Percentiles rank a stretch among this genome's conserved stretches.
These are phyloP conservation scores for Austrofundulus limnaeus DNA, from an alignment of 2,113 vertebrate genomes.

Conservation along the genomic window DNA sequence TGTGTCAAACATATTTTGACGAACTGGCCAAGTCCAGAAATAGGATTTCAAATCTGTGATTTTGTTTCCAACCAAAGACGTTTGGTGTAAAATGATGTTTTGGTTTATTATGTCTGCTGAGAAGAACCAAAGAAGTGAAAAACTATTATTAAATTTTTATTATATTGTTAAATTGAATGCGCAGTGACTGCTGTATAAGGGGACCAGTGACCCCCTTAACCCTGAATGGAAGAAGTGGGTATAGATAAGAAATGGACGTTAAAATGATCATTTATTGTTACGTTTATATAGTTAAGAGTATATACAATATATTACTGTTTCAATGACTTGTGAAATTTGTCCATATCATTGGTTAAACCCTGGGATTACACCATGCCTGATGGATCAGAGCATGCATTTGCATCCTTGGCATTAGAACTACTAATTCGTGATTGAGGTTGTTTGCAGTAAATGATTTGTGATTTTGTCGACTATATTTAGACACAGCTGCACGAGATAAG, in stretches of 20 bases:
- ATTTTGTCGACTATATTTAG: constrained; percentile 72
- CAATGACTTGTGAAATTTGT: neutral
- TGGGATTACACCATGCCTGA: neutral
- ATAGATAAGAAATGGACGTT: no score
- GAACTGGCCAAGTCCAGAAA: neutral
- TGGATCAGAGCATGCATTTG: constrained; percentile 11
- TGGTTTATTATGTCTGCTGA: neutral
- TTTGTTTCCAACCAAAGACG: neutral
- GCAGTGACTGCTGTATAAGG: no score
- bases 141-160: no score
- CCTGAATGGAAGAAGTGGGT: no score
- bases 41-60: neutral
- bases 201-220: no score
- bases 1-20: no score
- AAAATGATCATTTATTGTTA: no score
- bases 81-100: neutral
- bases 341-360: neutral
- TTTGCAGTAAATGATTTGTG: constrained; percentile 44
- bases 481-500: constrained; percentile 63
- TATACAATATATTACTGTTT: neutral
- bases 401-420: neutral
- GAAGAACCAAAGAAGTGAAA: neutral
- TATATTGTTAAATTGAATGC: no score
- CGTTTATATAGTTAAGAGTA: no score
- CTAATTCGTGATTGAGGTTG: constrained; percentile 8